Base-by-base conservation (phyloP, 2,888 invertebrate genomes). In the Gymnocheta viridis region DNA sequence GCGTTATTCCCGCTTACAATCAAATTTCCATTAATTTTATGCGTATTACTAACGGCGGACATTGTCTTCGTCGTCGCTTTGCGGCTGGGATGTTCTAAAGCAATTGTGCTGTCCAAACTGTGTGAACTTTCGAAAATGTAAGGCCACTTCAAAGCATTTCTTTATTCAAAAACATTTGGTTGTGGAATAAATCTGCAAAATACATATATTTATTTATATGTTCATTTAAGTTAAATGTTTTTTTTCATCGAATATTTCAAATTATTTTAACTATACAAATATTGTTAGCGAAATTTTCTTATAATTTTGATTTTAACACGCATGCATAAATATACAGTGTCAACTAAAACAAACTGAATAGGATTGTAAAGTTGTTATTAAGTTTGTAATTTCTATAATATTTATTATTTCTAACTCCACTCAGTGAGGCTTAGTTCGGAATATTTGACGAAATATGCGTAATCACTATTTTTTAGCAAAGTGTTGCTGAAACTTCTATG, bases 21-120 rank as follows among this genome's bases (percentile, higher is more conserved):
- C 79, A 79, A 79, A 74, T 83, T 86, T 74, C 85, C 86, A 78
- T 83, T 85, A 38, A 85, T 79, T 79, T 86, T 86, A 66, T 86
- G 86, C 70, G 82, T 84, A 79, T 77, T 86, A 76, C 69, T 83
- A 73, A 86, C 80, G 82, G 86, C 85, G 64, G 87, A 87, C 87
- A 87, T 87, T 86, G 86, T 87, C 74, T 80, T 85, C 41, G 64
- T 77, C 69, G 76, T 82, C 70, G 41, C 62, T 62, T 56, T 67
- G 41, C 24, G 47, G 32, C 41, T 64, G 51, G 32, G n/a, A 49
- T 69, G 69, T 66, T 62, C 64, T 62, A 67, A 77, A 81, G 47
- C 81, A 73, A 73, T 41, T 32, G 54, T 58, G 24, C 54, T 22
- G 7, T 66, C 22, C 14, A 60, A 64, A 51, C 12, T n/a, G 24